These are phyloP conservation scores for Nyctibius bracteatus DNA, from an alignment of 2,113 vertebrate species.

Conservation along the genomic window DNA sequence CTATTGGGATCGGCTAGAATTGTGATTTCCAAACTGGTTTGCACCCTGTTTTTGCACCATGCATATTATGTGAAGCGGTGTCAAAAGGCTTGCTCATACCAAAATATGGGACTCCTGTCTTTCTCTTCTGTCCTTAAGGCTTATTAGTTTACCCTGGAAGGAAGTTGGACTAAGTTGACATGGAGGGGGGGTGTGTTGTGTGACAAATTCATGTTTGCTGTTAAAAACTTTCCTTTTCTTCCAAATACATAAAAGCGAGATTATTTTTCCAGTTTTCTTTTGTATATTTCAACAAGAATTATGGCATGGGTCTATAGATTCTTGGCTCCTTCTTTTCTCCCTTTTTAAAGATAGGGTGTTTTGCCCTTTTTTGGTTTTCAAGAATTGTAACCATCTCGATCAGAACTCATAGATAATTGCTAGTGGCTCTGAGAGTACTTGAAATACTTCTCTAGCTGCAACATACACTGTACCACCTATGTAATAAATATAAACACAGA, in stretches of 20 bases:
- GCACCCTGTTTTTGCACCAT: background rate
- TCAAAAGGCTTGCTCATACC: background rate
- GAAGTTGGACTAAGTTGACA: background rate
- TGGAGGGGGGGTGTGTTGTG: background rate
- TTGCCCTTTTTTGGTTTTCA: background rate
- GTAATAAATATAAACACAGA: background rate
- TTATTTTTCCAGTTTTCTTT: background rate
- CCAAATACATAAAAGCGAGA: background rate
- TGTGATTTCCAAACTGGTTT: background rate
- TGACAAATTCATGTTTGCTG: background rate
- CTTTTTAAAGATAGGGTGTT: background rate
- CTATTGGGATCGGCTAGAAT: background rate
- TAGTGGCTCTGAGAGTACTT: background rate
- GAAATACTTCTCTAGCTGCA: background rate
- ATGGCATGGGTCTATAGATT: background rate
- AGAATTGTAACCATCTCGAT: fast-evolving
- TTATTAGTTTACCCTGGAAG: background rate
- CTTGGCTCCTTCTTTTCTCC: background rate
- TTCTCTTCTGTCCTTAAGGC: background rate
- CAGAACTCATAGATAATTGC: background rate
- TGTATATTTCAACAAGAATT: background rate
- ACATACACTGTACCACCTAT: too few relatives aligned
- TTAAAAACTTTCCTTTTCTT: background rate
- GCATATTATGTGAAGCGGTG: background rate
- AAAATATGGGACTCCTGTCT: background rate